Evolutionary conservation across 2,888 invertebrate genomes (phyloP).

Genomic region (Globia sparganii): DNA sequence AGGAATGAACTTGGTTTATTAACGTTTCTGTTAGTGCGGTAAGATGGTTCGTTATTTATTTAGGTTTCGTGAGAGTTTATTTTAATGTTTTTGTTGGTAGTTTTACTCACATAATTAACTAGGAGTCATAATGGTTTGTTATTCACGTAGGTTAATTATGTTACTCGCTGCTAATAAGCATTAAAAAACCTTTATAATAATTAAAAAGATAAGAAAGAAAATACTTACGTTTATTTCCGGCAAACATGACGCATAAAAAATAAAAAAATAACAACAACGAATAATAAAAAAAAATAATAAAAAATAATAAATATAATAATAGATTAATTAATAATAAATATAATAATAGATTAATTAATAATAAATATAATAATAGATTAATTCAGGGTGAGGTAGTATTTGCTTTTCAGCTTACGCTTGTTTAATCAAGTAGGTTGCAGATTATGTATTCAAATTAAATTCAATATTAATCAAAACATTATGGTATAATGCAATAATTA

Average conservation of each 20-base stretch:
- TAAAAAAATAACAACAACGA: too few species aligned
- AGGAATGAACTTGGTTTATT: constrained; percentile 58
- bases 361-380: too few species aligned
- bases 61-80: constrained; percentile 6
- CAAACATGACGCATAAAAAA: too few species aligned
- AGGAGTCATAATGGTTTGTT: background rate
- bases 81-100: constrained; percentile 16
- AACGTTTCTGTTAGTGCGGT: constrained; percentile 25
- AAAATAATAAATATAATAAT: too few species aligned
- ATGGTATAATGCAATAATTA: background rate
- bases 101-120: background rate
- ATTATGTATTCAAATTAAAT: background rate
- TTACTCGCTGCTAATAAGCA: background rate
- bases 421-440: background rate
- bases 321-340: too few species aligned
- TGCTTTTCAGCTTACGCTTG: background rate
- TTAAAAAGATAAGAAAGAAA: too few species aligned
- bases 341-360: too few species aligned
- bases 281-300: too few species aligned
- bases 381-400: background rate
- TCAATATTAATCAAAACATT: background rate
- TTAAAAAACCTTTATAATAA: background rate
- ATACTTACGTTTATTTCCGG: too few species aligned
- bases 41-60: constrained; percentile 29
- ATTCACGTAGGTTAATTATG: background rate